Percentiles rank a stretch among this genome's conserved stretches.
These are phyloP conservation scores for Cnemophilus loriae DNA, from an alignment of 2,113 vertebrate genomes.

Conservation along the genomic window DNA sequence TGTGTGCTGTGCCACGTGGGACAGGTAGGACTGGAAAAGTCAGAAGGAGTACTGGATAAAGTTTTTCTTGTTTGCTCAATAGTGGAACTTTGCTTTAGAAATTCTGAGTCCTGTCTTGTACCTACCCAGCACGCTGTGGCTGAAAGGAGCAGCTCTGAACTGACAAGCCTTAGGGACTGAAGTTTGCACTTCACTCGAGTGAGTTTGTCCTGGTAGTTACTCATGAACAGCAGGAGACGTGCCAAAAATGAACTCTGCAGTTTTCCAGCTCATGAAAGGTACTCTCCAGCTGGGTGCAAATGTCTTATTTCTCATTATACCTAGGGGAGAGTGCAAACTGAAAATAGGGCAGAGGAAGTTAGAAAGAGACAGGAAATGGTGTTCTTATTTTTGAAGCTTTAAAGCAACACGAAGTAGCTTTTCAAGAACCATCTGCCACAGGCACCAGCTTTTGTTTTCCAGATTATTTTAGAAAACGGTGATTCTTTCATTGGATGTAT, in stretches of 20 bases:
- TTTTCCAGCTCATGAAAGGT: conserved; percentile 41
- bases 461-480: not conserved
- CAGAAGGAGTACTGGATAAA: not conserved
- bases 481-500: not conserved
- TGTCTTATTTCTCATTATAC: conserved; percentile 40
- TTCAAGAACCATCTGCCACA: not conserved
- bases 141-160: not conserved
- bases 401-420: not conserved
- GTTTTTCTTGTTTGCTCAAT: not conserved
- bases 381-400: not conserved
- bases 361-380: not conserved
- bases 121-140: not conserved
- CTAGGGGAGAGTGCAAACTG: not conserved
- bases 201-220: conserved; percentile 41
- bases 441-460: not conserved
- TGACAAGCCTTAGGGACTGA: not conserved
- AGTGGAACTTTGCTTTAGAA: not conserved
- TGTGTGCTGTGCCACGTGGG: not conserved
- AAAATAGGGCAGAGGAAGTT: conserved; percentile 46
- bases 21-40: not conserved
- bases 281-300: conserved; percentile 52
- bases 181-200: conserved; percentile 29
- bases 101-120: not conserved
- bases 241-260: conserved; percentile 22
- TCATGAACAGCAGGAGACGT: conserved; percentile 22